Percentiles rank a stretch among this genome's conserved stretches.
Conservation (phyloP, 2,797 vertebrate genomes). For the Micromesistius poutassou region DNA sequence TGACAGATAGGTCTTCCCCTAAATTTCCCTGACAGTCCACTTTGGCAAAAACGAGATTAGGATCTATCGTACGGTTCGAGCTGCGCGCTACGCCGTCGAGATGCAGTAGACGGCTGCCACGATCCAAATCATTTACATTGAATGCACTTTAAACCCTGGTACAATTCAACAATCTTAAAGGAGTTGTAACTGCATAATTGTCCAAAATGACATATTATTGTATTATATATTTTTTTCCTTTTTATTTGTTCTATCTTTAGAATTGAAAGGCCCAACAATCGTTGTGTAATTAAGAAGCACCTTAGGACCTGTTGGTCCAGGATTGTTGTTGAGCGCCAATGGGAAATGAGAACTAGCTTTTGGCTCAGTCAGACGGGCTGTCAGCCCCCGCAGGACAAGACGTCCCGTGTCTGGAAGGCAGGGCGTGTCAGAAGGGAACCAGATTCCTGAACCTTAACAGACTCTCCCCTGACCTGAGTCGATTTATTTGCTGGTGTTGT, state of each 20-base stretch:
- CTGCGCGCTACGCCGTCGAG: conserved; percentile 33
- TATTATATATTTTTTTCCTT: conserved; percentile 26
- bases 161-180: conserved; percentile 53
- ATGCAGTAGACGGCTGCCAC: conserved; percentile 49
- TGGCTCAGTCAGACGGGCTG: conserved; percentile 24
- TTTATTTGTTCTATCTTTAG: conserved; percentile 24
- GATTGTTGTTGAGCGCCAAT: conserved; percentile 40
- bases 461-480: conserved; percentile 11
- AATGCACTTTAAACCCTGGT: conserved; percentile 72
- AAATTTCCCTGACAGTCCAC: conserved; percentile 10
- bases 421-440: background rate
- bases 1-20: background rate
- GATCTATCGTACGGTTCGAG: conserved; percentile 33
- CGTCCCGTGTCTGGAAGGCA: background rate
- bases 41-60: conserved; percentile 23
- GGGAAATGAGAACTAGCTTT: conserved; percentile 27
- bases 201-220: conserved; percentile 21
- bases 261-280: conserved; percentile 56
- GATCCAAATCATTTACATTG: conserved; percentile 61
- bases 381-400: background rate
- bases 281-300: conserved; percentile 64
- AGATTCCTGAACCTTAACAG: conserved; percentile 24
- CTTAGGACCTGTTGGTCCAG: conserved; percentile 51
- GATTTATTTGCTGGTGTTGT: conserved; percentile 7
- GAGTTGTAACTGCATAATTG: conserved; percentile 51